Base-by-base conservation (phyloP, 2,113 vertebrate genomes). In the Jaculus jaculus region DNA sequence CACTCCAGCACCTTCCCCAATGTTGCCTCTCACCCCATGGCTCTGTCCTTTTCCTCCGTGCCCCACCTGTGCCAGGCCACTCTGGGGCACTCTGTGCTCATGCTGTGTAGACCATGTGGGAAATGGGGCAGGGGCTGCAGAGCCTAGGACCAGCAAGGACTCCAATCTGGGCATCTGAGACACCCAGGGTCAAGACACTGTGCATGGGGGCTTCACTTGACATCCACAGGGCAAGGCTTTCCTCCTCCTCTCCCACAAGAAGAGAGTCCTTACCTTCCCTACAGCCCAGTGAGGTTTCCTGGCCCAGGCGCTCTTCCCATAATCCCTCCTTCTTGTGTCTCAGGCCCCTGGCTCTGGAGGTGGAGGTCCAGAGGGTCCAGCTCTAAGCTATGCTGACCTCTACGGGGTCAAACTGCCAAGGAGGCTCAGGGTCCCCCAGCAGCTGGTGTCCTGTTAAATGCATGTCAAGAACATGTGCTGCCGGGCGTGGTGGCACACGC, bases 51-150 rank as follows among this genome's bases (percentile, higher is more conserved):
- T 26, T 34, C 32, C 3, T 2, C 65, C n/a, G 28, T 0, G 3
- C 26, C 32, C 63, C 2, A 10, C 24, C 26, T 1, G 1, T 20
- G 1, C n/a, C 16, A 1, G 18, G 37, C 30, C 28, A 18, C 1
- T 39, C 16, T 30, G 24, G 1, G 26, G n/a, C 1, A 15, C 72
- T 18, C 17, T 7, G 15, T 84, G 51, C 16, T 54, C 73, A 10
- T 47, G 30, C 26, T 28, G 26, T 34, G 4, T 18, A 61, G 34
- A 9, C 1, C 28, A 12, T 3, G 0, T 16, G 30, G 66, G 30
- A 11, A 68, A 32, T 28, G 28, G 28, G 28, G 13, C 4, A 15
- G 60, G 66, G 30, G 21, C 30, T 10, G 2, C 26, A 34, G 17
- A 9, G n/a, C 32, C 4, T 5, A 51, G 34, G 47, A 51, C n/a